Percentiles rank a stretch among this genome's conserved stretches.
Conservation (phyloP, 2,797 vertebrate species). For the Caiman crocodilus region DNA sequence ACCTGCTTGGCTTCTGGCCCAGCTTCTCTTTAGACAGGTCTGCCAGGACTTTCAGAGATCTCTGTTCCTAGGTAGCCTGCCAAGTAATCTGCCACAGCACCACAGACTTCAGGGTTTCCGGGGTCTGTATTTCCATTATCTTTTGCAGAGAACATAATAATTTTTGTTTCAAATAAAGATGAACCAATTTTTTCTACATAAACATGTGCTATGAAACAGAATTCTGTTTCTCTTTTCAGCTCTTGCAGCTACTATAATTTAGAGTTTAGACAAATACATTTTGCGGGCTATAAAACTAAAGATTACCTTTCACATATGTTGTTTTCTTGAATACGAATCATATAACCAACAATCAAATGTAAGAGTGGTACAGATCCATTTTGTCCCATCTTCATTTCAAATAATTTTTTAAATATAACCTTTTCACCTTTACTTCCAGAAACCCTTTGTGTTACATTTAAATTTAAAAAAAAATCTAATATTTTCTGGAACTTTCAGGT, state of each 20-base stretch:
- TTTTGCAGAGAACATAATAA: neutral
- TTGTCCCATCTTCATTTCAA: neutral
- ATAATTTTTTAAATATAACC: neutral
- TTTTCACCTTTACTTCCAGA: neutral
- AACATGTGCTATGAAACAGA: neutral
- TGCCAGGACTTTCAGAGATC: too few relatives aligned
- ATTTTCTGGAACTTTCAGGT: conserved; percentile 76
- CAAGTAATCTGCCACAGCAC: neutral
- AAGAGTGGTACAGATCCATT: neutral
- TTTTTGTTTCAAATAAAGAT: neutral
- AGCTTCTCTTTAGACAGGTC: too few relatives aligned
- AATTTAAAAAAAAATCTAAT: neutral
- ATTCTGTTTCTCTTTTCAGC: neutral
- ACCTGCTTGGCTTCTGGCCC: too few relatives aligned
- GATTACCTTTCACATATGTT: neutral
- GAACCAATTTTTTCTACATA: neutral
- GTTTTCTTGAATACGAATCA: neutral
- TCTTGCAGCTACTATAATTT: neutral
- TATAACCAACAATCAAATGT: neutral
- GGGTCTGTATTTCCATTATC: neutral
- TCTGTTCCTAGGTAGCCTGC: neutral
- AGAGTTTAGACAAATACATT: neutral
- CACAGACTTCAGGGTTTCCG: neutral
- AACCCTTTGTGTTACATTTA: too few relatives aligned
- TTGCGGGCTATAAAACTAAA: neutral